Percentiles rank a stretch among this genome's conserved stretches.
phyloP scores from a whole-genome alignment of 2,797 vertebrate species.

The Glossophaga mutica region DNA sequence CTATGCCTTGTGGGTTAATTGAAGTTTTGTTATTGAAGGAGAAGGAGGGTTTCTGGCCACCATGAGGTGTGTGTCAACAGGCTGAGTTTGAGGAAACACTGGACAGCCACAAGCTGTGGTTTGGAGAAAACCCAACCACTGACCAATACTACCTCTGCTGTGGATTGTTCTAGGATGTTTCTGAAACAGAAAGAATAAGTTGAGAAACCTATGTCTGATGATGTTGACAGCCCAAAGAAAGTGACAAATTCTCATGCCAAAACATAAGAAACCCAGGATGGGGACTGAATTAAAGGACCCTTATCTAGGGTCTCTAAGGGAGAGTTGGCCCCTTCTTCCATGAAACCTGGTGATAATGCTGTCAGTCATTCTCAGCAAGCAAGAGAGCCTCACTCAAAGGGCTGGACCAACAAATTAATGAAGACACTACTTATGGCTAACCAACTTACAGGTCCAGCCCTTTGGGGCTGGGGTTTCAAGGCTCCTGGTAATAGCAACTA shows the following conservation, averaged over 20 bases:
- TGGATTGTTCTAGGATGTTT: not conserved
- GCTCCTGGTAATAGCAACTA: accelerated
- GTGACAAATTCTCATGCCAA: accelerated
- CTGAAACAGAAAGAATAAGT: not conserved
- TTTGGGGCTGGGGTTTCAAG: accelerated
- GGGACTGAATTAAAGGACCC: not conserved
- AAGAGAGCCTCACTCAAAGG: not conserved
- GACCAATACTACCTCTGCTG: too few relatives aligned
- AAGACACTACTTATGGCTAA: not conserved
- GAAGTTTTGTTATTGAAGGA: not conserved
- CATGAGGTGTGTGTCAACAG: accelerated
- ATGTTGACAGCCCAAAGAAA: not conserved
- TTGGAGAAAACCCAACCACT: not conserved
- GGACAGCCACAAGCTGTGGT: not conserved
- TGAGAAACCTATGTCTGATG: not conserved
- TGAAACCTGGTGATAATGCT: accelerated
- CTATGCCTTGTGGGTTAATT: accelerated
- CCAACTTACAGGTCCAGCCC: too few relatives aligned
- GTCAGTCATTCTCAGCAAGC: not conserved
- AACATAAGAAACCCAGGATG: not conserved
- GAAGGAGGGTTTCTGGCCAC: accelerated
- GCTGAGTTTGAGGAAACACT: accelerated
- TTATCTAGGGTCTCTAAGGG: accelerated
- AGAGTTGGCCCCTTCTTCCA: accelerated
- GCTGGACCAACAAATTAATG: accelerated